Base-by-base conservation (phyloP, 2,797 vertebrate genomes). In the Merluccius polli region DNA sequence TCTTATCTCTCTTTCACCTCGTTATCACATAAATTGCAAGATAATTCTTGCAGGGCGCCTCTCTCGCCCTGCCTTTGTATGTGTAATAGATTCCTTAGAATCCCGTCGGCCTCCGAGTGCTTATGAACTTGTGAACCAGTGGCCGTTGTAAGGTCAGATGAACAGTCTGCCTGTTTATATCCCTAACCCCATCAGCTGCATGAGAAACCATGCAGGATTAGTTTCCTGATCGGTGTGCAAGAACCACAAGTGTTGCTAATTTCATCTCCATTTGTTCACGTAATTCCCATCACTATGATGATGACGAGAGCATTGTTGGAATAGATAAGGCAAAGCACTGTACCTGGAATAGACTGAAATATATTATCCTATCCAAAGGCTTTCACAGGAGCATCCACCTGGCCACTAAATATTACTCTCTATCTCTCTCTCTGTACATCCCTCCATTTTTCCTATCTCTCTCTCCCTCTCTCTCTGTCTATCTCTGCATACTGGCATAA, bases 401-500 rank as follows among this genome's bases (percentile, higher is more conserved):
- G 85, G 84, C 85, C 87, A 85, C 81, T 89, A 82, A 90, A 89
- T 90, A 86, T 67, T 13, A 4, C 52, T 59, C 52, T 59, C 18
- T 18, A 36, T 69, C 41, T 74, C 73, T 71, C 78, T 70, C 87
- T 81, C 79, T 84, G 75, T 78, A 80, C 87, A 69, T 86, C 77
- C 86, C 78, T 82, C 79, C 86, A 41, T 80, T 77, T 77, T 76
- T 85, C 84, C 84, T 88, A 84, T 52, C 44, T 52, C 44, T 52
- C 44, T 15, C 44, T 52, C 44, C 21, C 44, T 11, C 41, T 18
- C 87, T 82, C 80, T 75, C 75, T 84, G 85, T 83, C 77, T 89
- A 82, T 91, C 81, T 86, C 84, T 89, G 88, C 85, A 89, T 81
- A 90, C 89, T 92, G 85, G 86, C 90, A 92, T 93, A 94, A 94